phyloP scores from a whole-genome alignment of 2,797 vertebrate genomes.

The Tragelaphus oryx region DNA sequence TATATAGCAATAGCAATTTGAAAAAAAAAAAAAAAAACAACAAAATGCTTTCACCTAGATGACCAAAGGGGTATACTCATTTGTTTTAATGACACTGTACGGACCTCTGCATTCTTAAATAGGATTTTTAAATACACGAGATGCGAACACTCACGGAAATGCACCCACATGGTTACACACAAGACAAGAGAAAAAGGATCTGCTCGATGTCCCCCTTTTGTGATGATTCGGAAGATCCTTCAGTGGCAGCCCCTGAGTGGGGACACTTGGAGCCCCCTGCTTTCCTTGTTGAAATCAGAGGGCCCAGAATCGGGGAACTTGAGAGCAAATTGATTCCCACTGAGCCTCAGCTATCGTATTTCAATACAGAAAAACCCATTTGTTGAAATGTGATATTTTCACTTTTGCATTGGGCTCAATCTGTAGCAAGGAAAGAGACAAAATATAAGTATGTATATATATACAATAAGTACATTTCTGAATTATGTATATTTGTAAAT shows the following conservation, averaged over 20 bases:
- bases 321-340: conserved; percentile 9
- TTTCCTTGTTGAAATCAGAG: neutral
- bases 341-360: neutral
- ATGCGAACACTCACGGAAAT: neutral
- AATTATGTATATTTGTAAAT: neutral
- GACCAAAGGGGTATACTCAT: conserved; percentile 57
- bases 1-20: conserved; percentile 58
- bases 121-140: conserved; percentile 19
- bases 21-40: conserved; percentile 48
- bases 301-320: neutral
- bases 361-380: conserved; percentile 34
- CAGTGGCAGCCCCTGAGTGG: neutral
- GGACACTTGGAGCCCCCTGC: neutral
- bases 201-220: neutral
- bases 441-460: neutral
- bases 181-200: neutral
- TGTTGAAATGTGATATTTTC: conserved; percentile 41
- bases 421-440: conserved; percentile 1
- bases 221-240: neutral
- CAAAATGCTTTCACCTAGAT: conserved; percentile 52
- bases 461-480: neutral
- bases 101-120: conserved; percentile 62
- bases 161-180: neutral
- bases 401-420: neutral
- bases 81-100: conserved; percentile 62